Percentiles rank a stretch among this genome's conserved stretches.
Conservation (phyloP, 2,113 vertebrate genomes). For the Gasterosteus aculeatus region DNA sequence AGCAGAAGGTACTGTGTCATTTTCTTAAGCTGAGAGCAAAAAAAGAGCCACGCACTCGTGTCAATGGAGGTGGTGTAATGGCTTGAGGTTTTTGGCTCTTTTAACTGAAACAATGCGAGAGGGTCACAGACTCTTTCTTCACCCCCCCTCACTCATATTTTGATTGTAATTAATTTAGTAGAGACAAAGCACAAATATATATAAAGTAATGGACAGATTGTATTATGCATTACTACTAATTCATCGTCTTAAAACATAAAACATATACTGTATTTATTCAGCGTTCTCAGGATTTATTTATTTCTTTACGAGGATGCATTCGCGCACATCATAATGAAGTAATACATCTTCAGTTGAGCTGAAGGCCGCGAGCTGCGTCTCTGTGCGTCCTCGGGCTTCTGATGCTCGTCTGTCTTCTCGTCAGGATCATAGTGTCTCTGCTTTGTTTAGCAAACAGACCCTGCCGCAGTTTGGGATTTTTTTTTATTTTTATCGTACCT, state of each 20-base stretch:
- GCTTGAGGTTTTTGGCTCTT: background rate
- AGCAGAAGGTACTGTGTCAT: background rate
- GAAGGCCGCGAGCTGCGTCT: constrained; percentile 10
- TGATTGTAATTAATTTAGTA: background rate
- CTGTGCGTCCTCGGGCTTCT: constrained; percentile 24
- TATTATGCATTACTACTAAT: background rate
- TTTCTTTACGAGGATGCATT: no score
- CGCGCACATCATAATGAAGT: no score
- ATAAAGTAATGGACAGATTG: background rate
- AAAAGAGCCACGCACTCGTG: background rate
- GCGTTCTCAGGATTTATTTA: no score
- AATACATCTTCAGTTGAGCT: background rate
- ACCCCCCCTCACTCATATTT: background rate
- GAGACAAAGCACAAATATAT: background rate
- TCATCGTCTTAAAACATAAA: no score
- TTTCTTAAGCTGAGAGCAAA: background rate
- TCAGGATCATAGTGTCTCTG: constrained; percentile 38
- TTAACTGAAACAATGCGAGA: background rate
- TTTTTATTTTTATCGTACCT: constrained; percentile 51
- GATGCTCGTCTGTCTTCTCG: constrained; percentile 26
- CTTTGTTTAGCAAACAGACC: constrained; percentile 63
- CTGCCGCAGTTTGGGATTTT: constrained; percentile 2
- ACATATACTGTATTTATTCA: no score
- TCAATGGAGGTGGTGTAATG: background rate
- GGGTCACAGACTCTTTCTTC: background rate